Evolutionary conservation across 2,888 invertebrate genomes (phyloP), one percentile per base, ranked within the genome.

Genomic region (Adela reaumurella): DNA sequence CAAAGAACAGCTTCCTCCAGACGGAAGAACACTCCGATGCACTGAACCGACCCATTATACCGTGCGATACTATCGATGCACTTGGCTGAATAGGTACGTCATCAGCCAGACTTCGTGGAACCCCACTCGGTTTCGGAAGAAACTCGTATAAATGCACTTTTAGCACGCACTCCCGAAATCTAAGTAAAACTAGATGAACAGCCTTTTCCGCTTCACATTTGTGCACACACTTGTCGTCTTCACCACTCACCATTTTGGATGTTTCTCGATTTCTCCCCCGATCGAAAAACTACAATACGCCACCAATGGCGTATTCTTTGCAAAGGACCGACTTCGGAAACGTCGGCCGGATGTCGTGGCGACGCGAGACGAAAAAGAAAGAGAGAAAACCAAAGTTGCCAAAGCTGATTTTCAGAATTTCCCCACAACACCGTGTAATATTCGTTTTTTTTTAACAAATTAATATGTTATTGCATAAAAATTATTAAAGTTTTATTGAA

Each of bases 291-390:
- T 81, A 85, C 86, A 85, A 87, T 88, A 87, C 89, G 89, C 89
- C 89, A 88, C 83, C 85, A 83, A 89, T 88, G 90, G 90, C 90
- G 90, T 87, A 88, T 89, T 85, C 85, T 85, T 82, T 86, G 83
- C 83, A 85, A 90, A 91, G 90, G 88, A n/a, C n/a, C n/a, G n/a
- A n/a, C n/a, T n/a, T n/a, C n/a, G n/a, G n/a, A n/a, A 81, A 78
- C 60, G 61, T 60, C 56, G 61, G 62, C 69, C 74, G 76, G 74
- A 77, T 71, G 63, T 70, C 54, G 58, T 58, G 53, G 53, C 50
- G 62, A 35, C 43, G 29, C 64, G 5, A 24, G 24, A 24, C n/a
- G n/a, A n/a, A n/a, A n/a, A n/a, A n/a, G n/a, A n/a, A n/a, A n/a
- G n/a, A n/a, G n/a, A n/a, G n/a, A n/a, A n/a, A n/a, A n/a, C n/a